Percentiles rank a stretch among this genome's conserved stretches.
phyloP scores from a whole-genome alignment of 2,113 vertebrate species.

The Sturnus vulgaris region DNA sequence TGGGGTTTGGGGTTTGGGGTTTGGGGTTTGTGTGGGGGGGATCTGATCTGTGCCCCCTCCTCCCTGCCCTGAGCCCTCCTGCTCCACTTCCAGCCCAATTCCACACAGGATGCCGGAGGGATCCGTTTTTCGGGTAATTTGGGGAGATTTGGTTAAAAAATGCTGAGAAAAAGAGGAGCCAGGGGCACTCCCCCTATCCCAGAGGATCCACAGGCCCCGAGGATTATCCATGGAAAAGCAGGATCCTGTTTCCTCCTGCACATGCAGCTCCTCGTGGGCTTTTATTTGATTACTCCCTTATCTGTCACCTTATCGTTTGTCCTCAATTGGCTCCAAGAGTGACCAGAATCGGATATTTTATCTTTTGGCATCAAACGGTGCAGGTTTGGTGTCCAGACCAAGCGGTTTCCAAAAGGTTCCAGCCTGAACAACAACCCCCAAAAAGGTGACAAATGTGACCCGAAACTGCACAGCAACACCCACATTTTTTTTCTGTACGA shows the following conservation, averaged over 20 bases:
- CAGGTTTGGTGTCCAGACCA: neutral
- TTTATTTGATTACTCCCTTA: neutral
- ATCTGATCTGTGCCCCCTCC: neutral
- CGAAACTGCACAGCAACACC: neutral
- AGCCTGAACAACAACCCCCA: neutral
- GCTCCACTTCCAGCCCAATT: neutral
- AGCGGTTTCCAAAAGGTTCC: neutral
- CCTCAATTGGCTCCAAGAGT: neutral
- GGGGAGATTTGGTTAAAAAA: neutral
- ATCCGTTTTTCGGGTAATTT: neutral
- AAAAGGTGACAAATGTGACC: neutral
- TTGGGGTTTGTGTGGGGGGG: neutral
- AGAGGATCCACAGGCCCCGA: neutral
- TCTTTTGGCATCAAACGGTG: fast-evolving
- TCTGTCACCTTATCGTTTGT: neutral
- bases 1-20: fast-evolving
- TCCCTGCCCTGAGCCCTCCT: neutral
- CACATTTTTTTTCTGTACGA: neutral
- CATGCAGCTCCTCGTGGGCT: neutral
- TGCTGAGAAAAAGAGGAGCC: neutral
- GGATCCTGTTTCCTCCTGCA: neutral
- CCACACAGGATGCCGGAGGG: neutral
- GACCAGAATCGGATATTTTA: neutral
- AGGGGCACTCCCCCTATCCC: fast-evolving
- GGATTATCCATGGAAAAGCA: neutral